Evolutionary conservation across 2,888 invertebrate genomes (phyloP), one percentile per base, ranked within the genome.

Genomic region (Toxonevra muliebris): DNA sequence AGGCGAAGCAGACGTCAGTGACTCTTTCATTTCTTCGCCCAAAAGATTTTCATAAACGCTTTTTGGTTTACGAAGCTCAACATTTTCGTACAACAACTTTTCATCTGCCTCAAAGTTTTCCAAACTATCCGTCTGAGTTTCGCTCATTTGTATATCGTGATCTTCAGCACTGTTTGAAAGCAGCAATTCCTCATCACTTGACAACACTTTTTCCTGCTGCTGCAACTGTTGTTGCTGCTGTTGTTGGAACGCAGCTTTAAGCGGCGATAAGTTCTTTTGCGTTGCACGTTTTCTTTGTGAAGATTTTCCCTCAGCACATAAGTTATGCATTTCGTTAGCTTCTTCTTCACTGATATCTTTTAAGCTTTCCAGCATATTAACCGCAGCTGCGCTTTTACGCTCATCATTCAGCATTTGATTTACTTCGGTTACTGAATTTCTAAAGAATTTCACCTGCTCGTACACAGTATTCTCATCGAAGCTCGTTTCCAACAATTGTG

Each of bases 361-460:
- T 3, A 66, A 42, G 50, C 60, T 42, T 2, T 52, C 43, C 45
- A 55, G 50, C 69, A 66, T 68, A 53, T 69, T 70, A 40, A 69
- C 66, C 13, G 65, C 68, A 7, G 53, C 17, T 13, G 55, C 59
- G 45, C 64, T 68, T 40, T 77, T 76, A 10, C 79, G 71, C 30
- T 69, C 73, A 64, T 82, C 82, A 65, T 84, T 85, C 8, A 89
- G 75, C 65, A 89, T 75, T 20, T 88, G 90, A 79, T 93, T 93
- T 0, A 93, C 91, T 83, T 93, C 92, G 55, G 91, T 90, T 52
- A 93, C 90, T 20, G 91, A 92, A 74, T 90, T 87, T 52, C 90
- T 87, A 75, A 92, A 91, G 79, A 92, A 90, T 76, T 92, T 92
- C 0, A 93, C 92, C 87, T 93, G 89, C 74, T 92, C 92, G 77